These are phyloP conservation scores for western clawed frog (Xenopus tropicalis) DNA, from an alignment of 2,113 vertebrate species.

Conservation along the genomic window DNA sequence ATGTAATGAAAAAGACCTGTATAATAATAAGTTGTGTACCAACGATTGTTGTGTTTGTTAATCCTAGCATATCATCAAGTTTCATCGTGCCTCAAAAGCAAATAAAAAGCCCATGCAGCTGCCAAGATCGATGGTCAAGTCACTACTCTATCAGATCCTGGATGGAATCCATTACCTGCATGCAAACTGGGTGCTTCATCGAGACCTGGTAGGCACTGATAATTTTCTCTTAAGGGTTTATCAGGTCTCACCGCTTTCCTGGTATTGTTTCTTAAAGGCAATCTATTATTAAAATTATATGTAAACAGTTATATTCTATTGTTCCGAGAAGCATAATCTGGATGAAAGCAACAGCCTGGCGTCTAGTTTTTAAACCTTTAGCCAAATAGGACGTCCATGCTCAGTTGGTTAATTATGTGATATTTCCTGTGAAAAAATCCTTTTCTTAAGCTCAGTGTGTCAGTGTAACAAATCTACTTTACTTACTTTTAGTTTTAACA, in stretches of 20 bases:
- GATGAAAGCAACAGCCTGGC: slow-evolving; percentile 48
- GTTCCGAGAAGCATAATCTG: slow-evolving; percentile 47
- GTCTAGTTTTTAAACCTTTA: neutral
- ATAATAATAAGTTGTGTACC: no score
- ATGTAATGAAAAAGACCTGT: no score
- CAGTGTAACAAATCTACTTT: no score
- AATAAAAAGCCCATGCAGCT: slow-evolving; percentile 84
- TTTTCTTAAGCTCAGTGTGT: no score
- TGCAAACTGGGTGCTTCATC: slow-evolving; percentile 81
- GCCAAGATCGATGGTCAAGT: slow-evolving; percentile 81
- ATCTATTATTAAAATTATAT: slow-evolving; percentile 48
- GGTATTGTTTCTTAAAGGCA: slow-evolving; percentile 53
- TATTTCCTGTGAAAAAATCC: no score
- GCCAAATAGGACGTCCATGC: neutral
- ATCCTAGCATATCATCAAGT: slow-evolving; percentile 82
- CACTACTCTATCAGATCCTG: slow-evolving; percentile 78
- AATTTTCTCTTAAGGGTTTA: slow-evolving; percentile 21
- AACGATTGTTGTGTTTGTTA: no score
- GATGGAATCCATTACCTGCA: slow-evolving; percentile 84
- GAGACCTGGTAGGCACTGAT: slow-evolving; percentile 68
- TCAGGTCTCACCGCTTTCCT: slow-evolving; percentile 50
- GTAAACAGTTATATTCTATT: slow-evolving; percentile 46
- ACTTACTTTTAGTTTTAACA: no score
- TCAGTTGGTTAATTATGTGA: no score
- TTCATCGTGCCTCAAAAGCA: slow-evolving; percentile 83